Base-by-base conservation (phyloP, 2,888 invertebrate genomes). In the Aleiodes leptofemur region DNA sequence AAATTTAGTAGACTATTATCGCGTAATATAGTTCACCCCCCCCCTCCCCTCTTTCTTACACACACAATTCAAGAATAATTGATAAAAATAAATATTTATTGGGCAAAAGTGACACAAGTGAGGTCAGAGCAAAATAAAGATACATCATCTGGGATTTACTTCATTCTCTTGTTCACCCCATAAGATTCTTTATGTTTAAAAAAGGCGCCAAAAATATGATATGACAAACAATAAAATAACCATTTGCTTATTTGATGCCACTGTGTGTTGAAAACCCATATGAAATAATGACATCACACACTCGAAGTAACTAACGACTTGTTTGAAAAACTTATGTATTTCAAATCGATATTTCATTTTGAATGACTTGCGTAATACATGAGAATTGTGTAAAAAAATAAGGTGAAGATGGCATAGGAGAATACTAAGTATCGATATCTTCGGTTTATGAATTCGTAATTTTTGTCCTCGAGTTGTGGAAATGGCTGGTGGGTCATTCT, bases 401-500 rank as follows among this genome's bases (percentile, higher is more conserved):
- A 43, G 34, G 1, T 55, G 16, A 73, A 64, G 72, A 64, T 66
- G 73, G 70, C 76, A 79, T 78, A 76, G 74, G 68, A 74, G 79
- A 77, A 79, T 77, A 78, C 77, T 68, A 81, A 79, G 76, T 74
- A 50, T 6, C 51, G 55, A 51, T 71, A 14, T 66, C 74, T 74
- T 73, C 64, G 66, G 4, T 56, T 74, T 61, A 72, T 74, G 77
- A 80, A 76, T 78, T 43, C 76, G 76, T 76, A 76, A 80, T 77
- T 72, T 23, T 76, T 74, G 76, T 77, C 76, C 77, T 80, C 77
- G 76, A n/a, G 66, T 56, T 51, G n/a, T 43, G 8, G 8, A 31
- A 51, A 0, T 59, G 23, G 48, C n/a, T 7, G 29, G 48, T 7
- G 29, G 48, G 13, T n/a, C 57, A 34, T 57, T 57, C 23, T 57